Base-by-base conservation (phyloP, 92 coral and sea anemone genomes). In the Micromussa lordhowensis region DNA sequence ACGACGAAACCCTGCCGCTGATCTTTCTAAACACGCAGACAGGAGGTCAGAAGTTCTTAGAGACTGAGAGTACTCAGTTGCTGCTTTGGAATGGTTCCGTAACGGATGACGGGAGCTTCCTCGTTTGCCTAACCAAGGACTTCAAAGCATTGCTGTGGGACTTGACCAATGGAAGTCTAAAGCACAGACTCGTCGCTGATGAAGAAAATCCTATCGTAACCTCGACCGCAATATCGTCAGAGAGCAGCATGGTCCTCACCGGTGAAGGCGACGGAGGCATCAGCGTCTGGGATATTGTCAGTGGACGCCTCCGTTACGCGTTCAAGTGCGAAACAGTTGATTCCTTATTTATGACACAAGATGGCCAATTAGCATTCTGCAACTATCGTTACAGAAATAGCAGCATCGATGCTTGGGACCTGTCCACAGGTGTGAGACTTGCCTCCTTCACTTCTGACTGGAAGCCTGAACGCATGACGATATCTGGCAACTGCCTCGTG, bases 381-480 rank as follows among this genome's bases (percentile, higher is more conserved):
- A 89, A 90, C 70, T 93, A 93, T 92, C 92, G 92, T 53, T 94
- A 90, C 75, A 93, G 87, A 69, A 86, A 82, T 76, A 84, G 91
- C 51, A 90, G 79, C 78, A 90, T 92, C 15, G 95, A 90, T 44
- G 93, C 93, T 16, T 92, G 95, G 95, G 92, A 91, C 59, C 79
- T 95, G 44, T 84, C 71, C 55, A 91, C 82, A 18, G 96, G 98
- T 6, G 71, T 80, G 54, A 91, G 84, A 78, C 88, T 95, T 7
- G 98, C 98, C 31, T 79, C 98, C 17, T 95, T 95, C 87, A 95
- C 98, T 12, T 93, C 94, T 34, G 98, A 95, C 59, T 92, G 95
- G 95, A 92, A 92, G 72, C 95, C 95, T 17, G 95, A 92, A 77
- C 81, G 88, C 29, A 78, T 92, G 49, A 61, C 48, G 11, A 78